These are phyloP conservation scores for human (Homo sapiens) DNA, from an alignment of 2,113 vertebrate genomes.

Conservation along the genomic window GRCh38 chr1:76271501-76272000, in stretches of 20 bases:
- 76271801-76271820: neutral
- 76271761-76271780: neutral
- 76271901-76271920: neutral
- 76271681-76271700: neutral
- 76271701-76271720: conserved; percentile 13
- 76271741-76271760: neutral
- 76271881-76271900: neutral
- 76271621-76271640: neutral
- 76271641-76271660: neutral
- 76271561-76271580: neutral
- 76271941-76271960: neutral
- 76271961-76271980: neutral
- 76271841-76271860: neutral
- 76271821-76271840: neutral
- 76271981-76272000: neutral
- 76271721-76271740: neutral
- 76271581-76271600: neutral
- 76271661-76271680: neutral
- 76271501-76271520: neutral
- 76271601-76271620: neutral
- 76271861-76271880: neutral
- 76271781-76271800: neutral
- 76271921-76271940: neutral
- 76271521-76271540: neutral
- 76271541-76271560: neutral